Evolutionary conservation across 2,797 vertebrate genomes (phyloP).

Genomic region (Scarus forsteni): DNA sequence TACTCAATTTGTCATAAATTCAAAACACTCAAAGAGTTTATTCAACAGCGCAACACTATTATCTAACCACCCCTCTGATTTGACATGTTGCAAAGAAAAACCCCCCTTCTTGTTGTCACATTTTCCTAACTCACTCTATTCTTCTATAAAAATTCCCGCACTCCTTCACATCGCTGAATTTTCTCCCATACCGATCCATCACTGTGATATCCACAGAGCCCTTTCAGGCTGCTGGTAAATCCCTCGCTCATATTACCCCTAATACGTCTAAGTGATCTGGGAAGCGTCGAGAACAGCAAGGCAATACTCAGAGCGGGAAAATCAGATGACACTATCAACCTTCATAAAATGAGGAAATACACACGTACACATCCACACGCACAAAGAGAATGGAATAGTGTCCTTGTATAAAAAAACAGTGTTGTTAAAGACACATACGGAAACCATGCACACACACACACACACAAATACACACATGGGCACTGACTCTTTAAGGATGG

Average conservation of each 20-base stretch:
- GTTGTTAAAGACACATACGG: neutral
- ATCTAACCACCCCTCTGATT: conserved; percentile 14
- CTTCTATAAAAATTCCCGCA: neutral
- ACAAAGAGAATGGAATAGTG: neutral
- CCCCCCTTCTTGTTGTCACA: neutral
- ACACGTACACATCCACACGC: neutral
- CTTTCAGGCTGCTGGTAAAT: conserved; percentile 29
- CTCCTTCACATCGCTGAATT: conserved; percentile 5
- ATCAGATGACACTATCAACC: conserved; percentile 36
- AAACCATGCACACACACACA: neutral
- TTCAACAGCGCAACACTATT: conserved; percentile 9
- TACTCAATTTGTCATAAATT: conserved; percentile 19
- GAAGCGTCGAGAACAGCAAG: conserved; percentile 22
- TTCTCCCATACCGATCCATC: conserved; percentile 37
- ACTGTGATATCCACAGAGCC: conserved; percentile 25
- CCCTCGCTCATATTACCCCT: conserved; percentile 31
- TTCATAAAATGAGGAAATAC: conserved; percentile 13
- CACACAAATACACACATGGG: conserved; percentile 5
- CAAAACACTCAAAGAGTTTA: conserved; percentile 12
- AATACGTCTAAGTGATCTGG: conserved; percentile 36
- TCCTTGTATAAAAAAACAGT: conserved; percentile 6
- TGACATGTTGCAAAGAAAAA: conserved; percentile 9
- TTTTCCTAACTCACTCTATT: neutral
- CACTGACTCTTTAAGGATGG: conserved; percentile 6
- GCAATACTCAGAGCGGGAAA: conserved; percentile 10